Evolutionary conservation across 2,888 invertebrate species (phyloP), one percentile per base, ranked within the genome.

Genomic region (Hyposoter didymator): DNA sequence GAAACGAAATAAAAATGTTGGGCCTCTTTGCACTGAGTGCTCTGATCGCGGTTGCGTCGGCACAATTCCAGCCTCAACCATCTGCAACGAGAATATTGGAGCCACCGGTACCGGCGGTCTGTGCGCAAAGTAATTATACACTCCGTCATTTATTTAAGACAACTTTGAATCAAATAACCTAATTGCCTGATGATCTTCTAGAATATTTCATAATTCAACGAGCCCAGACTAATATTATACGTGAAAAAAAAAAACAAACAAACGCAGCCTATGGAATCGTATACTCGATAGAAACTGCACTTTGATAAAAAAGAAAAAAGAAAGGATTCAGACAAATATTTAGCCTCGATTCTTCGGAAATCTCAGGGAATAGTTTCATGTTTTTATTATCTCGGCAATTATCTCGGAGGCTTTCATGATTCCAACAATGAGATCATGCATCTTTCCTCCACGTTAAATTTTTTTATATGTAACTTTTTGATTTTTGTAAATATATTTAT

Each of bases 81-180:
- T 96, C 96, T 91, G 97, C 97, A 12, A 14, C 59, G 45, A 95
- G 97, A 88, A 96, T 97, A 91, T 94, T 98, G 90, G 97, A 97
- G 93, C 96, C 97, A 14, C 98, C 98, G 4, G 95, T 97, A 84
- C 97, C 97, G 19, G 95, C 95, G 32, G 95, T 96, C 66, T 97
- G 97, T 91, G 96, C 97, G 19, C 96, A 97, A 93, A 95, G 97
- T 97, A 95, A 97, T 92, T 90, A 78, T 43, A 22, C 14, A 72
- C 28, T 59, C 28, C 8, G 28, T 14, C 28, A 59, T 59, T 59
- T 59, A 14, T 59, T 28, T 4, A 4, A 4, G 6, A 4, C 4
- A 59, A 28, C 14, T 28, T 14, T 1, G 1, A 59, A 0, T 28
- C 14, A 14, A 28, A 59, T 14, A 12, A 55, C 4, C 7, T n/a